Base-by-base conservation (phyloP, 2,888 invertebrate species). In the Epinotia demarniana region DNA sequence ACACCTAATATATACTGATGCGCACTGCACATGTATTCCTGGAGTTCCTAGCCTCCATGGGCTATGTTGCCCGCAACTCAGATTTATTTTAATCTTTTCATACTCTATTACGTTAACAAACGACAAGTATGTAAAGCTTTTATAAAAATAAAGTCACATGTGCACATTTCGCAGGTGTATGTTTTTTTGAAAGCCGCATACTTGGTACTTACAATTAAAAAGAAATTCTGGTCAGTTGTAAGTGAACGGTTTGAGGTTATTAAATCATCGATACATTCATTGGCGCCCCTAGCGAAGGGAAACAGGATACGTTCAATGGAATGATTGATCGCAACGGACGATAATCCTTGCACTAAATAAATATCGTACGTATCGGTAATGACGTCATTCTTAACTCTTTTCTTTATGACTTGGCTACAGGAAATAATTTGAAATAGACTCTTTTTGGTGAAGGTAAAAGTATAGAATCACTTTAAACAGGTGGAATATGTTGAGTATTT, bases 251-350 rank as follows among this genome's bases (percentile, higher is more conserved):
- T 33, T 53, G 27, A 67, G 12, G 68, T 57, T 66, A 68, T 68
- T 68, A 70, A 70, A 70, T 8, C 63, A 75, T 80, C 78, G 80
- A 81, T 76, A 83, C 18, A 71, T 79, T 80, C 83, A 81, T 79
- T 79, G 78, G 76, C 88, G 83, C 73, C 92, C 83, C 92, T 93
- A 92, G 77, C 75, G 84, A 84, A 84, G 87, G 90, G 90, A 90
- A 90, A 92, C 94, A 94, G 94, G 93, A 94, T 93, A 93, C 89
- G 87, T 91, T 92, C 93, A 94, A 94, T 94, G 92, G 89, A 84
- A 94, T 93, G 94, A 94, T 94, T 93, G 93, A 94, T 93, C 92
- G 92, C 88, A 92, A 91, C 90, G 87, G 87, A 87, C 88, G 87
- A 91, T 91, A 93, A 93, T 94, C 93, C 94, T 92, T 92, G 92